Base-by-base conservation (phyloP, 1,140 invertebrate genomes). In the Diploscapter pachys region DNA sequence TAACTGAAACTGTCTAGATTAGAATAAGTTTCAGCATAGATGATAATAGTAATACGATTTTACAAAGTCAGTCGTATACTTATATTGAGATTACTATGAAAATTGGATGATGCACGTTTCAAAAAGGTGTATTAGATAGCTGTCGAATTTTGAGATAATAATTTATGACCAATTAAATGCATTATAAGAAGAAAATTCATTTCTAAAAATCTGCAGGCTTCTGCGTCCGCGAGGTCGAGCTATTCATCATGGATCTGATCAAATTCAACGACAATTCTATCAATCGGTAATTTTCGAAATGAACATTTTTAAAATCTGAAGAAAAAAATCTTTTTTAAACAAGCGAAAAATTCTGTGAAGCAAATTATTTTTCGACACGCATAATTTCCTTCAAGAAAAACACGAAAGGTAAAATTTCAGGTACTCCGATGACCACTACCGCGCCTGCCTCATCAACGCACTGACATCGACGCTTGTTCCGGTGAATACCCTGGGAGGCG, bases 181-280 rank as follows among this genome's bases (percentile, higher is more conserved):
- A 31, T 31, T 31, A 31, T 31, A 31, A 31, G 31, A 1, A 31
- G 31, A 31, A 31, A 31, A 31, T 31, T 31, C 50, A 94, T 96
- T 53, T 98, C 53, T 59, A 59, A 11, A 59, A 61, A 70, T 51
- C 4, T 52, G 31, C 68, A 2, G 68, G 68, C 13, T 56, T 61
- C 54, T 74, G 95, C 86, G 94, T 95, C 2, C 91, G 92, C 0
- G 96, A 98, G 86, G 94, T 98, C 5, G 89, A 95, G 13, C 88
- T 91, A 53, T 98, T 98, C 85, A 87, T 98, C 0, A 88, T 98
- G 67, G 95, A 98, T 88, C 89, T 99, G 8, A 96, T 98, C 87
- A 98, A 98, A 85, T 98, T 97, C 84, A 99, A 98, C 86, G 96
- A 99, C 81, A 98, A 98, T 85, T 92, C 91, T 8, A 95, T 94